A percentile compares a stretch with the other conserved stretches of the same genome.
phyloP scores from a whole-genome alignment of 1,140 invertebrate genomes.

The Penaeus vannamei region DNA sequence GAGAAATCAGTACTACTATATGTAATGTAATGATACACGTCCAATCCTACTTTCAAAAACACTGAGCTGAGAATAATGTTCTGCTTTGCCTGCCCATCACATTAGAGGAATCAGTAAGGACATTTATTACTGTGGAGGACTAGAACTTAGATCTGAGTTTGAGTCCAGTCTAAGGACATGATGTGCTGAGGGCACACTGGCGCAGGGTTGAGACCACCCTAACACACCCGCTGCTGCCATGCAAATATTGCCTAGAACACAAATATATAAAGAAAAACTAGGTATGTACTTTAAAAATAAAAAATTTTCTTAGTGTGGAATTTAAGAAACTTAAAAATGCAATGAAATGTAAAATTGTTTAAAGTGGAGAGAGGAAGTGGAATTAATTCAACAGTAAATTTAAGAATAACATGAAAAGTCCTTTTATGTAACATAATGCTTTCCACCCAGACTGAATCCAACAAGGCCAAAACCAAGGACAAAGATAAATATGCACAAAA shows the following conservation, averaged over 20 bases:
- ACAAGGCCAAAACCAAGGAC: neutral
- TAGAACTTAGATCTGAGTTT: conserved; percentile 60
- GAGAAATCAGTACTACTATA: too few relatives aligned
- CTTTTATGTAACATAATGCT: neutral
- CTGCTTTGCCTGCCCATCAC: too few relatives aligned
- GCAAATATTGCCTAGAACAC: conserved; percentile 65
- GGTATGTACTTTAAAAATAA: neutral
- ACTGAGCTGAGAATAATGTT: too few relatives aligned
- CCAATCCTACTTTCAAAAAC: too few relatives aligned
- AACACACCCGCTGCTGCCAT: conserved; percentile 53
- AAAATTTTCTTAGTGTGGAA: neutral
- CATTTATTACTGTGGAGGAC: conserved; percentile 55
- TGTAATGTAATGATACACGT: too few relatives aligned
- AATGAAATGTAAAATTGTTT: neutral
- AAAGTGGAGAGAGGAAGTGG: neutral
- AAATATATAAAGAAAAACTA: conserved; percentile 39
- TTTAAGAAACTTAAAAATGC: conserved; percentile 6
- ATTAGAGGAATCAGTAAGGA: conserved; percentile 60
- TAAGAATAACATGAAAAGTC: neutral
- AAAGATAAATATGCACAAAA: neutral
- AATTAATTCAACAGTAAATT: conserved; percentile 13
- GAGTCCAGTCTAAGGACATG: conserved; percentile 60
- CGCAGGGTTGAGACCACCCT: conserved; percentile 56
- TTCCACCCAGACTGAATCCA: neutral
- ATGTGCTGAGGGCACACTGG: conserved; percentile 51